A percentile compares a stretch with the other conserved stretches of the same genome.
Conservation (phyloP, 2,797 vertebrate species). For the Enteromius fasciolatus region DNA sequence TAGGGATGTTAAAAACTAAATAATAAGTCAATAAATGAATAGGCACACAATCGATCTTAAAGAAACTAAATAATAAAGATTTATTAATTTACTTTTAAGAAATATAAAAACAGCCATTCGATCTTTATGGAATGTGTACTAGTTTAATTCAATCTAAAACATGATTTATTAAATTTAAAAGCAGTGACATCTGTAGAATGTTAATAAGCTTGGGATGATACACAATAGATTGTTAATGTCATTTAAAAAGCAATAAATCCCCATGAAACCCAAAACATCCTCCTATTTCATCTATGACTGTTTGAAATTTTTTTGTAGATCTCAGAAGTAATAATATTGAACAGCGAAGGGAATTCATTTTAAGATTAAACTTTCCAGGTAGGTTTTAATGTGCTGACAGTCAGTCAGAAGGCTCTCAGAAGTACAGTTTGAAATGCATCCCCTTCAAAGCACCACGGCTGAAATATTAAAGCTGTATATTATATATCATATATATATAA, state of each 20-base stretch:
- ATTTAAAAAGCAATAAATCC: conserved; percentile 10
- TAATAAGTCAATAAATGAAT: background rate
- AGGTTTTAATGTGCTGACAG: conserved; percentile 14
- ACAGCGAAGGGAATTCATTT: background rate
- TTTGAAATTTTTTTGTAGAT: background rate
- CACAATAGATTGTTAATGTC: background rate
- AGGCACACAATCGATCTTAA: background rate
- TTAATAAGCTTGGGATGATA: background rate
- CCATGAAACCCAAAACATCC: background rate
- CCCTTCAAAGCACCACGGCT: background rate
- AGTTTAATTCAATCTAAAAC: background rate
- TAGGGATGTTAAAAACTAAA: background rate
- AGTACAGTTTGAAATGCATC: background rate
- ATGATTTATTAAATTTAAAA: background rate
- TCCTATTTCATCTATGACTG: background rate
- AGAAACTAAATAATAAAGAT: background rate
- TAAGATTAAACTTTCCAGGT: background rate
- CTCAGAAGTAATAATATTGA: background rate
- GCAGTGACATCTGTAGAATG: background rate
- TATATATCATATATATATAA: background rate
- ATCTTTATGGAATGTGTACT: background rate
- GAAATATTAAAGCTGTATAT: conserved; percentile 19
- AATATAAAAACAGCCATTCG: background rate
- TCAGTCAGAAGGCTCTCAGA: background rate
- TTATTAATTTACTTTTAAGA: background rate